Conservation (phyloP, 2,888 invertebrate species). For the Gymnosoma rotundatum region DNA sequence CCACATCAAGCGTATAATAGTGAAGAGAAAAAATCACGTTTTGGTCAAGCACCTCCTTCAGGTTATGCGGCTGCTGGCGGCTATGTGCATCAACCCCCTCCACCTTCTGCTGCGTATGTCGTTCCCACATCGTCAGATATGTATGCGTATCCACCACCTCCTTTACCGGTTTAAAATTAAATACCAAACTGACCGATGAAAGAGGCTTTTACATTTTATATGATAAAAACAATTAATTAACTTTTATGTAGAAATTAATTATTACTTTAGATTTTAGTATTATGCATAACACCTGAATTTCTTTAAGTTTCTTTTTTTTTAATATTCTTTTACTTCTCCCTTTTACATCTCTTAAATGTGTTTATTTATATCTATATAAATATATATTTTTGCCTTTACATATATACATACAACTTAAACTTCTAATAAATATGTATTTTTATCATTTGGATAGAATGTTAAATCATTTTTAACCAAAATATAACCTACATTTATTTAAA, state of each 20-base stretch:
- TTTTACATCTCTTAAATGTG: conserved; percentile 22
- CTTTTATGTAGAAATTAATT: conserved; percentile 30
- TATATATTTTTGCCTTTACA: conserved; percentile 22
- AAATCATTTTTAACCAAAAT: too few species aligned
- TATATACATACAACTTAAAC: conserved; percentile 13
- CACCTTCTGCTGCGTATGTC: conserved; percentile 75
- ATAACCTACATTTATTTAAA: too few species aligned
- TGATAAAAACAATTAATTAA: conserved; percentile 27
- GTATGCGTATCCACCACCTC: conserved; percentile 81
- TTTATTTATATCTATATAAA: conserved; percentile 13
- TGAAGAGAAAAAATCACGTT: conserved; percentile 74
- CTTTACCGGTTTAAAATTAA: conserved; percentile 81
- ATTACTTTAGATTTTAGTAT: conserved; percentile 52
- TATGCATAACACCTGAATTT: conserved; percentile 34
- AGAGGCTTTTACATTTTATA: conserved; percentile 56
- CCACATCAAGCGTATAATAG: conserved; percentile 63
- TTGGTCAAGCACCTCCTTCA: conserved; percentile 60
- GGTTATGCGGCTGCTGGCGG: conserved; percentile 67
- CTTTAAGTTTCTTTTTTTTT: conserved; percentile 28
- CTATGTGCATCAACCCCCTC: conserved; percentile 71
- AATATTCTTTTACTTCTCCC: background rate
- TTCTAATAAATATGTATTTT: conserved; percentile 37
- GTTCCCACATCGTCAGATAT: conserved; percentile 78
- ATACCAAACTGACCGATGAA: conserved; percentile 21
- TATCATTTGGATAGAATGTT: background rate